Percentiles rank a stretch among this genome's conserved stretches.
Evolutionary conservation across 2,113 vertebrate species (phyloP).

Genomic region (Salvelinus namaycush): DNA sequence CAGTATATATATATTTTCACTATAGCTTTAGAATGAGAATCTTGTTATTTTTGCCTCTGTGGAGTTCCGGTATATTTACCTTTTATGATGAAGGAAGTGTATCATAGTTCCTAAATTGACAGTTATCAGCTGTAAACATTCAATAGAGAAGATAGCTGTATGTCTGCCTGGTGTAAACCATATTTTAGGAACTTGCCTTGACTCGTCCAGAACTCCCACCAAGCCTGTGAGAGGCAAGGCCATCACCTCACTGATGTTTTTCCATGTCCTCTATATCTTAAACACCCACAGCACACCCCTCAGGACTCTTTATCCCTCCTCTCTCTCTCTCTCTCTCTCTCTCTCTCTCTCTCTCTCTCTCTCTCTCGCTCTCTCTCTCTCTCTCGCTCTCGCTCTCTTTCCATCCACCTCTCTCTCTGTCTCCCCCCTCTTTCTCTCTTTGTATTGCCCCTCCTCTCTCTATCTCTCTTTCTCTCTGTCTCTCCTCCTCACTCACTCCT

Average conservation of each 20-base stretch:
- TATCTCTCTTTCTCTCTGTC: not conserved
- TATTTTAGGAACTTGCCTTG: conserved; percentile 18
- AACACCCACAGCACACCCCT: conserved; percentile 26
- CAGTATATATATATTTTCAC: conserved; percentile 61
- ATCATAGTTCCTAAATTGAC: not conserved
- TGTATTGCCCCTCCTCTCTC: not conserved
- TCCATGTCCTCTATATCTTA: conserved; percentile 33
- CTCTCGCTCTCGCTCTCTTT: conserved; percentile 1
- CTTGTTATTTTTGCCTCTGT: not conserved
- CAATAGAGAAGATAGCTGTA: not conserved
- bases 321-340: conserved; percentile 11
- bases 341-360: not conserved
- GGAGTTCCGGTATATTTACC: not conserved
- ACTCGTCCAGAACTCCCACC: conserved; percentile 27
- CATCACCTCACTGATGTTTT: conserved; percentile 24
- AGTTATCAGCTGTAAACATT: not conserved
- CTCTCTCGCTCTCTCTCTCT: not conserved
- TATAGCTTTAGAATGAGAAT: conserved; percentile 43
- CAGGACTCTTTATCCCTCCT: conserved; percentile 3
- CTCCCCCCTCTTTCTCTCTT: not conserved
- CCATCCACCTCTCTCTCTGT: not conserved
- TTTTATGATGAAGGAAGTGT: not conserved
- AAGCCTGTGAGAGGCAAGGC: conserved; percentile 16
- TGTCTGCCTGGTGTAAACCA: conserved; percentile 13
- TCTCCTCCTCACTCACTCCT: not conserved